phyloP scores from a whole-genome alignment of 2,888 invertebrate species.

The Aporophyla nigra region DNA sequence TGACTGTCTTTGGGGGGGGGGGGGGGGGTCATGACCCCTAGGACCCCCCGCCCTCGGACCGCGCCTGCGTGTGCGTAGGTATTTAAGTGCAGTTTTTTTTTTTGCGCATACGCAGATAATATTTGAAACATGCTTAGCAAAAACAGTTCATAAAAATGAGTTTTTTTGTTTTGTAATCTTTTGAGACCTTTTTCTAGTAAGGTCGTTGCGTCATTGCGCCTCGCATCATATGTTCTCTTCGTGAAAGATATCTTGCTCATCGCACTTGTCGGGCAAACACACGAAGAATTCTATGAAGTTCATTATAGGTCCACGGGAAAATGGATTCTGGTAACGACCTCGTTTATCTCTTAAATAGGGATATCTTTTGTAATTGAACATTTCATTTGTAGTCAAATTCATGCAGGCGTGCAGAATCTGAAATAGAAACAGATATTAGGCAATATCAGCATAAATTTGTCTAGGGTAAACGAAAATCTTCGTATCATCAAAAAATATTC shows the following conservation, averaged over 20 bases:
- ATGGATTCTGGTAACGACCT: conserved; percentile 97
- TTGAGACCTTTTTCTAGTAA: conserved; percentile 54
- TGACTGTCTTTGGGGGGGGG: too few species aligned
- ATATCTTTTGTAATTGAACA: conserved; percentile 98
- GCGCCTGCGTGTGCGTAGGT: not conserved
- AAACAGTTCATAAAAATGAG: conserved; percentile 44
- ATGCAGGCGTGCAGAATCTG: conserved; percentile 97
- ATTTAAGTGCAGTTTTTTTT: conserved; percentile 8
- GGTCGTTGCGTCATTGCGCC: conserved; percentile 64
- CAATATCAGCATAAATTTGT: conserved; percentile 2
- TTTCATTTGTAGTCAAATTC: conserved; percentile 98
- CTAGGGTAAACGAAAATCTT: conserved; percentile 1
- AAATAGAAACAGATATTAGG: conserved; percentile 44
- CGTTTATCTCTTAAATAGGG: conserved; percentile 97
- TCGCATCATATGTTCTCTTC: conserved; percentile 91
- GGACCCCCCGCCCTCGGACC: too few species aligned
- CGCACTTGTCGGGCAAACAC: conserved; percentile 95
- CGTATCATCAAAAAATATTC: conserved; percentile 22
- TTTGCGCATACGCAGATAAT: not conserved
- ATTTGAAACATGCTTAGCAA: conserved; percentile 32
- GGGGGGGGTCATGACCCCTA: too few species aligned
- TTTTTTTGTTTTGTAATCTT: conserved; percentile 39
- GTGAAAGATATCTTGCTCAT: conserved; percentile 93
- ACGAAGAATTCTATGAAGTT: conserved; percentile 98
- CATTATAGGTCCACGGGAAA: conserved; percentile 96